A percentile compares a stretch with the other conserved stretches of the same genome.
Evolutionary conservation across 1,140 invertebrate species (phyloP).

Genomic region (Drosophila parvula): DNA sequence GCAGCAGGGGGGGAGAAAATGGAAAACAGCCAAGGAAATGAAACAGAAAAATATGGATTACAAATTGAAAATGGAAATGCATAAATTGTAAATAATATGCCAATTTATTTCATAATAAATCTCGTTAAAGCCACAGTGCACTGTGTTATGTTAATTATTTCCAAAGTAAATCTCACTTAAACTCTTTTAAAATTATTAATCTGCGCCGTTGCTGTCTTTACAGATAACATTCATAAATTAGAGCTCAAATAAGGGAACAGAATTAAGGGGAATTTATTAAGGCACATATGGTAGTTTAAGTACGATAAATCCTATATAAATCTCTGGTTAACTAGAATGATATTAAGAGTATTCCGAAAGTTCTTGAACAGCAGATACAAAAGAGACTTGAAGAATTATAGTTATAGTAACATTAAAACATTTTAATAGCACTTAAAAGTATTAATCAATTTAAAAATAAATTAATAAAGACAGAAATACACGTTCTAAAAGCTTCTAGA

Average conservation of each 20-base stretch:
- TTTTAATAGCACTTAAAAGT: background rate
- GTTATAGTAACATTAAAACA: background rate
- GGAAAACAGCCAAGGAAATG: background rate
- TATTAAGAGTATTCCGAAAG: background rate
- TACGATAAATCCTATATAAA: no score
- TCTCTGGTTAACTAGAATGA: no score
- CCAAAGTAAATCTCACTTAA: background rate
- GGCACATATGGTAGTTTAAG: no score
- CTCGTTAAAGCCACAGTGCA: background rate
- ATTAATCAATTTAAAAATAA: background rate
- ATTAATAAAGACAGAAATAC: background rate
- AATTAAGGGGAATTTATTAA: slow-evolving; percentile 3
- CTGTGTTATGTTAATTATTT: slow-evolving; percentile 4
- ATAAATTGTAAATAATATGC: slow-evolving; percentile 1
- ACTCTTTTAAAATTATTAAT: slow-evolving; percentile 7
- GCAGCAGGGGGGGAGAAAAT: background rate
- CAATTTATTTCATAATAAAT: slow-evolving; percentile 5
- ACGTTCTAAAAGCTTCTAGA: background rate
- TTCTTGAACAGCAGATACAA: background rate
- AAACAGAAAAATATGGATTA: background rate
- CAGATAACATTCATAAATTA: slow-evolving; percentile 3
- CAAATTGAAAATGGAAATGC: background rate
- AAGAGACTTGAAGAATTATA: background rate
- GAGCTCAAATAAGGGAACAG: background rate
- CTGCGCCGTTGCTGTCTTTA: background rate